These are phyloP conservation scores for Anoplolepis gracilipes DNA, from an alignment of 1,140 invertebrate species.

Conservation along the genomic window DNA sequence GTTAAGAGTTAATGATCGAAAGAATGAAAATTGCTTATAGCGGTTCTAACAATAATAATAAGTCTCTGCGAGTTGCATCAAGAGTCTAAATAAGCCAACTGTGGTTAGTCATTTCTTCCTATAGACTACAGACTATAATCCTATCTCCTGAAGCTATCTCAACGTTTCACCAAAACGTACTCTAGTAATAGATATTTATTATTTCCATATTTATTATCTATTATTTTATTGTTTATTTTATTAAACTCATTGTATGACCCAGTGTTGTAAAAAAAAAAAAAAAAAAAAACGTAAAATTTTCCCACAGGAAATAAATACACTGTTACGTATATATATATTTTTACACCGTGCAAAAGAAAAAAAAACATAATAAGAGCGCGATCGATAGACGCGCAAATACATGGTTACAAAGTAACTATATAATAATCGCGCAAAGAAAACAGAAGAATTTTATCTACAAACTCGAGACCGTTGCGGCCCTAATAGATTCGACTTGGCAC, in stretches of 20 bases:
- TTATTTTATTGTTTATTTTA: slow-evolving; percentile 2
- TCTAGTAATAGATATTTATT: slow-evolving; percentile 15
- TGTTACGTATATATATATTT: slow-evolving; percentile 22
- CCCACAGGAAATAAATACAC: slow-evolving; percentile 2
- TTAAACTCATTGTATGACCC: not conserved
- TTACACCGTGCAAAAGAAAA: slow-evolving; percentile 31
- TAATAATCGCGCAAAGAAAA: not conserved
- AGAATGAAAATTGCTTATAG: slow-evolving; percentile 40
- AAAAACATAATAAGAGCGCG: slow-evolving; percentile 19
- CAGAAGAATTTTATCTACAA: no score
- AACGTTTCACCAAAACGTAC: not conserved
- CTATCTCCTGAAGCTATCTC: not conserved
- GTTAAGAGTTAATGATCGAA: not conserved
- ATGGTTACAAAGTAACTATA: not conserved
- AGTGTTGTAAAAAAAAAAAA: no score
- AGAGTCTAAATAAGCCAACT: slow-evolving; percentile 18
- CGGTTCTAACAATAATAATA: no score
- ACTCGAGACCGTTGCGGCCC: not conserved
- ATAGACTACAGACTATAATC: not conserved
- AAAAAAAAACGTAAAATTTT: not conserved
- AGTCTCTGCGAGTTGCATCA: not conserved
- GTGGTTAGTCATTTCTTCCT: not conserved
- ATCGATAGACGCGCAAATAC: slow-evolving; percentile 39
- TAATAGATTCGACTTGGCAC: not conserved
- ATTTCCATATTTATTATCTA: not conserved